Conservation (phyloP, 2,888 invertebrate genomes). For the Carterocephalus palaemon region DNA sequence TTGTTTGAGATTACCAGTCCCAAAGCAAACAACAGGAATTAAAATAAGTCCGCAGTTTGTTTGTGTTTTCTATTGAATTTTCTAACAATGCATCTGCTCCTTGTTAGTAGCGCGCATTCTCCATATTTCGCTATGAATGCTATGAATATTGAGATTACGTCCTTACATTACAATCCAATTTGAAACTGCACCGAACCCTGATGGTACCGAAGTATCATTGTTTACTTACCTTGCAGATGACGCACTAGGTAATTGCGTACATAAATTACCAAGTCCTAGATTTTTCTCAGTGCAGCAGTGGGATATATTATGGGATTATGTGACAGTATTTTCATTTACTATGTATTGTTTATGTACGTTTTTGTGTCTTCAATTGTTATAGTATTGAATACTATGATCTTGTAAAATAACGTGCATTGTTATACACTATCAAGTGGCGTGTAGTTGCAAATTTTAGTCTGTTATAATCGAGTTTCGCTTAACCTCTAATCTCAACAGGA, state of each 20-base stretch:
- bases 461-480: conserved; percentile 2
- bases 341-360: no score
- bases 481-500: conserved; percentile 7
- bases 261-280: no score
- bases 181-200: no score
- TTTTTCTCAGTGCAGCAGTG: no score
- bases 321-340: no score
- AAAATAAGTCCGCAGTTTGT: conserved; percentile 66
- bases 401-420: no score
- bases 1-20: conserved; percentile 9
- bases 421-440: conserved; percentile 6
- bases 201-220: conserved; percentile 46
- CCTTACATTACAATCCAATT: conserved; percentile 40
- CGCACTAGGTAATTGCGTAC: no score
- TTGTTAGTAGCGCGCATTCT: conserved; percentile 37
- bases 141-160: conserved; percentile 72
- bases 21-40: conserved; percentile 52
- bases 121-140: conserved; percentile 62
- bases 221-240: no score
- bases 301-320: no score
- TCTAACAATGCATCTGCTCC: conserved; percentile 50
- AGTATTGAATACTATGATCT: no score
- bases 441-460: conserved; percentile 3
- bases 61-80: conserved; percentile 58
- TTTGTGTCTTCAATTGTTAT: no score